phyloP scores from a whole-genome alignment of 1,140 invertebrate species.

The Sarcophaga bullata region DNA sequence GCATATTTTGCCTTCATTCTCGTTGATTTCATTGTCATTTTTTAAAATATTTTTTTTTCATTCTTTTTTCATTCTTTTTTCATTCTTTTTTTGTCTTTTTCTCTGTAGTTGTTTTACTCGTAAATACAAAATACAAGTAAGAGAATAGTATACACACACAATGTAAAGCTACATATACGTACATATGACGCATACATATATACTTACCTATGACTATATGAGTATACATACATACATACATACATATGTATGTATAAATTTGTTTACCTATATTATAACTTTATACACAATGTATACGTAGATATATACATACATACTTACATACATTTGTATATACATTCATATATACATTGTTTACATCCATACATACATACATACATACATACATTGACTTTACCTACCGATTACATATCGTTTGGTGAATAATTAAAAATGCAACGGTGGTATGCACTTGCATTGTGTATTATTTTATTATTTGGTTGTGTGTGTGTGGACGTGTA shows the following conservation, averaged over 20 bases:
- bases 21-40: slow-evolving; percentile 1
- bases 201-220: too few relatives aligned
- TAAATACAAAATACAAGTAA: too few relatives aligned
- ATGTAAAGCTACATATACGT: neutral
- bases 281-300: too few relatives aligned
- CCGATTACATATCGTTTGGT: slow-evolving; percentile 11
- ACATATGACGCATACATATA: too few relatives aligned
- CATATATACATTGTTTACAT: neutral
- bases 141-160: neutral
- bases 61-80: neutral
- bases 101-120: too few relatives aligned
- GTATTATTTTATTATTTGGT: neutral
- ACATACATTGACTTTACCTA: slow-evolving; percentile 14
- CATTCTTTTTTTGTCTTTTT: neutral
- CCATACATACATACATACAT: too few relatives aligned
- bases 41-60: neutral
- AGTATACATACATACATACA: too few relatives aligned
- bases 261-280: too few relatives aligned
- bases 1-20: slow-evolving; percentile 22
- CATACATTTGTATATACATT: neutral
- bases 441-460: slow-evolving; percentile 8
- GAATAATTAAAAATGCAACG: slow-evolving; percentile 26
- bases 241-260: too few relatives aligned
- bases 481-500: neutral
- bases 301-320: too few relatives aligned